phyloP scores from a whole-genome alignment of 2,113 vertebrate species.

The Centropus unirufus region DNA sequence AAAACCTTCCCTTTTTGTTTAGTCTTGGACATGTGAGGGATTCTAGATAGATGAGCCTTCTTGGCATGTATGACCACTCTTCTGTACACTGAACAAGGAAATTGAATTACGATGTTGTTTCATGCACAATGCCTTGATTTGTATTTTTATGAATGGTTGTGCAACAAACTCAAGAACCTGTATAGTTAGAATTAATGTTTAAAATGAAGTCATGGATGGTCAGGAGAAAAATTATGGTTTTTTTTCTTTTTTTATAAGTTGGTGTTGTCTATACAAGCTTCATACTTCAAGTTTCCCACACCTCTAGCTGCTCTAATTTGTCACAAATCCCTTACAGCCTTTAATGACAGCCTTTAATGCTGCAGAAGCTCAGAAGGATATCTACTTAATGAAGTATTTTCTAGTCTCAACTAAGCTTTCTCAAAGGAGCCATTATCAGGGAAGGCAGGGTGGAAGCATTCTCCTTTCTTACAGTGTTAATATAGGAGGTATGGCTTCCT shows the following conservation, averaged over 20 bases:
- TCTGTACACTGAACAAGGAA: background rate
- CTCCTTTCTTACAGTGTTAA: background rate
- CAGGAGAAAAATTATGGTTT: background rate
- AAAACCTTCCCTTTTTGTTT: background rate
- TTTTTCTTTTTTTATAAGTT: background rate
- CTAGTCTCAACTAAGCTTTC: background rate
- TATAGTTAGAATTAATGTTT: background rate
- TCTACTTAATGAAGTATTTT: background rate
- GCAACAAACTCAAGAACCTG: background rate
- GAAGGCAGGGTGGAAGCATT: background rate
- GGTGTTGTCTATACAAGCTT: background rate
- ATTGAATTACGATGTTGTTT: background rate
- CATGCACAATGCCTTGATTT: rapidly evolving
- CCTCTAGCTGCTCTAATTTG: background rate
- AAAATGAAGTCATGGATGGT: background rate
- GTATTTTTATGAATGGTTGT: background rate
- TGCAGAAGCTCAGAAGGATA: background rate
- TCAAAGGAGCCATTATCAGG: background rate
- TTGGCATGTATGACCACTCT: background rate
- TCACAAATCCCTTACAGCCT: background rate
- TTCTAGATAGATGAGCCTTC: background rate
- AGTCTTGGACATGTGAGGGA: background rate
- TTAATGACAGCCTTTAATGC: background rate
- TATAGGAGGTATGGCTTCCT: background rate
- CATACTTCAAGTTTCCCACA: background rate